Base-by-base conservation (phyloP, 2,797 vertebrate species). In the Crypturellus tataupa region DNA sequence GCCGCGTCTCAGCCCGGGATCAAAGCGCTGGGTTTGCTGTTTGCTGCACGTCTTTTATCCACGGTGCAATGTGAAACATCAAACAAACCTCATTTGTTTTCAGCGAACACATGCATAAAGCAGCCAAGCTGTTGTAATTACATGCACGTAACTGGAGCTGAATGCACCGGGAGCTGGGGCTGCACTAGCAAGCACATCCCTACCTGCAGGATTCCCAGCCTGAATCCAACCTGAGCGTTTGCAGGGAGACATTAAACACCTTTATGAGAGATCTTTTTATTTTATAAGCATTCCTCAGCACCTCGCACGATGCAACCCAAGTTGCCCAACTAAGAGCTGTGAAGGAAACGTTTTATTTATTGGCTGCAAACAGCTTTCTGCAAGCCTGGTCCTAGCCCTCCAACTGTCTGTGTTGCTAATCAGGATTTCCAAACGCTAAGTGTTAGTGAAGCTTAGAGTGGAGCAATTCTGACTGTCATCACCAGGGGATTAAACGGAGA, bases 51-150 rank as follows among this genome's bases (percentile, higher is more conserved):
- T 19, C 85, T 95, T 91, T 91, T 72, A 76, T 86, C 80, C 20
- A 1, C 24, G 39, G 35, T 49, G 70, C 67, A 39, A 4, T 12
- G 82, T 49, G 53, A 86, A 88, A 91, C 93, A 91, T 93, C 91
- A 96, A 94, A 84, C 47, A 86, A 79, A 86, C 53, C 89, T 89
- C 69, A 67, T 95, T 95, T 94, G 69, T 91, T 92, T 93, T 63
- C 79, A 47, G 87, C 76, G 69, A 63, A 72, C 72, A 69, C 69
- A 62, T 35, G 31, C 46, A 71, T 46, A n/a, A 71, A 92, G 80
- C 80, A 53, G 85, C 59, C 70, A 27, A 72, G 70, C 15, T 5
- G 0, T 31, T 77, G 64, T 53, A 87, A 96, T 90, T 84, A 73
- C 56, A 73, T 1, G 4, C 10, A 11, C 46, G 21, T 42, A 81